phyloP scores from a whole-genome alignment of 2,888 invertebrate species.

The Pristionchus arcanus region DNA sequence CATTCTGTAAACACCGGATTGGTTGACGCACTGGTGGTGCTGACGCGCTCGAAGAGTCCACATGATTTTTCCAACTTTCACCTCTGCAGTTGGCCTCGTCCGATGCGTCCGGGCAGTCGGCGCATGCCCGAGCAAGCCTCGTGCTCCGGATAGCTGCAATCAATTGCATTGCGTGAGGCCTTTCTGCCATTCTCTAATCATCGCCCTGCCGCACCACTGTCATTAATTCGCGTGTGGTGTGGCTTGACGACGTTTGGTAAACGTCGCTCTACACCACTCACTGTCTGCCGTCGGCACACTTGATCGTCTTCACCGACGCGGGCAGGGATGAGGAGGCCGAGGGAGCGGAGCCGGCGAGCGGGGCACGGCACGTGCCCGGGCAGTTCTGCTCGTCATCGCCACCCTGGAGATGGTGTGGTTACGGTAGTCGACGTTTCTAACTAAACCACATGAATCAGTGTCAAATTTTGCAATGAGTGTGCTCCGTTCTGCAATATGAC shows the following conservation, averaged over 20 bases:
- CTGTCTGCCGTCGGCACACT: constrained; percentile 58
- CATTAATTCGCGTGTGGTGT: not conserved
- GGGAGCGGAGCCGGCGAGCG: not conserved
- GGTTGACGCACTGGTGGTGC: not conserved
- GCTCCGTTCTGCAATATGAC: not conserved
- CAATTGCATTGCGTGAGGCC: too few relatives aligned
- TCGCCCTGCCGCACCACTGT: not conserved
- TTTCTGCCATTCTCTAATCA: not conserved
- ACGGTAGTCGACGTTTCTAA: not conserved
- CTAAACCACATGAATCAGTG: not conserved
- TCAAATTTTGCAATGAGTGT: not conserved
- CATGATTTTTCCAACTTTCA: too few relatives aligned
- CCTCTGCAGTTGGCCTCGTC: constrained; percentile 70
- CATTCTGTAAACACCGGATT: constrained; percentile 64
- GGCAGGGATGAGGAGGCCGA: too few relatives aligned
- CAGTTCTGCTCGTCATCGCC: constrained; percentile 73
- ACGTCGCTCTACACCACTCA: constrained; percentile 57
- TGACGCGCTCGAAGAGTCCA: not conserved
- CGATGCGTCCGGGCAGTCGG: constrained; percentile 70
- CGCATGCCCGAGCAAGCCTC: constrained; percentile 69
- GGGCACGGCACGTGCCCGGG: constrained; percentile 69
- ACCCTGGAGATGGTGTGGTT: constrained; percentile 35
- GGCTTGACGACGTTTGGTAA: not conserved
- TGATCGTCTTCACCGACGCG: constrained; percentile 51
- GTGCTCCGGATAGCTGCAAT: constrained; percentile 59